These are phyloP conservation scores for Anthrax anthrax DNA, from an alignment of 2,888 invertebrate species.

Conservation along the genomic window DNA sequence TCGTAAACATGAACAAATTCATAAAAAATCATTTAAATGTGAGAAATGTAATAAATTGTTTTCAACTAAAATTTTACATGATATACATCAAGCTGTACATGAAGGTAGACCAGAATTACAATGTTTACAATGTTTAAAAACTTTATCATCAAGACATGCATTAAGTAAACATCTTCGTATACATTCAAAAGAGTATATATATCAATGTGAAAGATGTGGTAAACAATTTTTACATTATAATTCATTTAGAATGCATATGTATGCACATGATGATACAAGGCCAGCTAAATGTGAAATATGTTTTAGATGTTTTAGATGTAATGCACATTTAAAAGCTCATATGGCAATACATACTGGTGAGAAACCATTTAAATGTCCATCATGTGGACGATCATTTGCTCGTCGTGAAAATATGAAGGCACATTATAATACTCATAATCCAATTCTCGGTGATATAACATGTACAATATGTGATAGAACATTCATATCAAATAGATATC, in stretches of 20 bases:
- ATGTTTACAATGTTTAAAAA: slow-evolving; percentile 38
- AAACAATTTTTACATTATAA: slow-evolving; percentile 34
- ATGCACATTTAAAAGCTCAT: slow-evolving; percentile 32
- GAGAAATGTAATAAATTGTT: slow-evolving; percentile 39
- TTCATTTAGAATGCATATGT: slow-evolving; percentile 33
- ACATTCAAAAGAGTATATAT: slow-evolving; percentile 36
- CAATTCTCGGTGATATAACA: too few species aligned
- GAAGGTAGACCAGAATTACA: slow-evolving; percentile 36
- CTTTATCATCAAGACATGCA: slow-evolving; percentile 40
- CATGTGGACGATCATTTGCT: slow-evolving; percentile 12
- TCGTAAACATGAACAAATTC: slow-evolving; percentile 4
- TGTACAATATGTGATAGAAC: too few species aligned
- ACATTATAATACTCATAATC: not conserved
- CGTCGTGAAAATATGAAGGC: slow-evolving; percentile 12
- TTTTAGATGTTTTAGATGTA: slow-evolving; percentile 26
- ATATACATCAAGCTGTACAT: slow-evolving; percentile 38
- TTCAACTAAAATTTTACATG: slow-evolving; percentile 36
- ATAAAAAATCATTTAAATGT: slow-evolving; percentile 16
- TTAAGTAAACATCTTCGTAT: slow-evolving; percentile 39
- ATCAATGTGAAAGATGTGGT: slow-evolving; percentile 34
- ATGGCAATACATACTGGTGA: slow-evolving; percentile 30
- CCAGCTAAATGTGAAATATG: slow-evolving; percentile 18
- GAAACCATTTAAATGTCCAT: slow-evolving; percentile 12
- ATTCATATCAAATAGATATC: too few species aligned
- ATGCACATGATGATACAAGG: slow-evolving; percentile 23